Percentiles rank a stretch among this genome's conserved stretches.
Conservation (phyloP, 2,113 vertebrate genomes). For the sheep (Ovis aries) region DNA sequence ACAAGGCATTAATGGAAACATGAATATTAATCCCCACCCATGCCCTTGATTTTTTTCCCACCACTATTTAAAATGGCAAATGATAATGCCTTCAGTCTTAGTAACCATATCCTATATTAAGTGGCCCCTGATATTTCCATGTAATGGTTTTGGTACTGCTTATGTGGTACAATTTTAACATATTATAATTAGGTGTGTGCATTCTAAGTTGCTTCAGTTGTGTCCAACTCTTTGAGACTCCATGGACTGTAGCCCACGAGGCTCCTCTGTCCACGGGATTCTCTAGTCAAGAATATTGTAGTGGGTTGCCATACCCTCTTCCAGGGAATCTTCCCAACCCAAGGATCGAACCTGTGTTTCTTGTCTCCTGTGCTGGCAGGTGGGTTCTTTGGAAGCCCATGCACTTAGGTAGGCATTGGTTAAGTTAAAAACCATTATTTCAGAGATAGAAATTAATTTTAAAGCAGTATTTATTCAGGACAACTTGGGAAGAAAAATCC, state of each 20-base stretch:
- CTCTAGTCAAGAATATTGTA: background rate
- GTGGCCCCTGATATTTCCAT: background rate
- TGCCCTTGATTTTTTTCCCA: background rate
- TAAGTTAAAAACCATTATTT: slow-evolving; percentile 30
- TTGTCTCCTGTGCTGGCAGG: background rate
- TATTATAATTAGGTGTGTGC: background rate
- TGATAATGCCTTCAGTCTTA: background rate
- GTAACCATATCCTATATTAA: background rate
- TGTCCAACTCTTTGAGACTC: background rate
- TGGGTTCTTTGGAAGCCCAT: background rate
- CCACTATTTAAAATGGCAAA: background rate
- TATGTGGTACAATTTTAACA: background rate
- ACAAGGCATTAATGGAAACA: background rate
- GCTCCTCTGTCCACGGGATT: background rate
- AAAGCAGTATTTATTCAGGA: slow-evolving; percentile 12
- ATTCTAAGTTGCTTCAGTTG: background rate
- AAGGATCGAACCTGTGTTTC: background rate
- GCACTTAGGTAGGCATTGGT: background rate
- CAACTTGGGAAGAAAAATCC: background rate
- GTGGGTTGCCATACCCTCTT: background rate
- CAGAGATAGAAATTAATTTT: slow-evolving; percentile 43
- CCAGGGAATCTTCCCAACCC: background rate
- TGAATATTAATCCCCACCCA: background rate
- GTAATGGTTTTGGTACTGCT: background rate
- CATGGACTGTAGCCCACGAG: background rate